A percentile compares a stretch with the other conserved stretches of the same genome.
These are phyloP conservation scores for Dioctria linearis DNA, from an alignment of 2,888 invertebrate genomes.

Conservation along the genomic window DNA sequence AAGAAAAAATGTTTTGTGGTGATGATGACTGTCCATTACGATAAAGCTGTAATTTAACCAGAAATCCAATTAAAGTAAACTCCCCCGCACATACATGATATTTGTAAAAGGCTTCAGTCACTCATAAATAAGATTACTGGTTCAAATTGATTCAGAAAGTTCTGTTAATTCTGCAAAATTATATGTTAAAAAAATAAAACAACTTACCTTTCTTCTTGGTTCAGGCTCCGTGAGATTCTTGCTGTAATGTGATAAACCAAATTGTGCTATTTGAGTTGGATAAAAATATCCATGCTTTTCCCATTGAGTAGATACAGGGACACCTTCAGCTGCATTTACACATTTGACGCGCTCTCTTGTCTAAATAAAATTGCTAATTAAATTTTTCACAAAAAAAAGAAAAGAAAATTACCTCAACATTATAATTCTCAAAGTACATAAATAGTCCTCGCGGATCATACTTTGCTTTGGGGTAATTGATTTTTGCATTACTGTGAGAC, in stretches of 20 bases:
- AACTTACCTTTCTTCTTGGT: slow-evolving; percentile 76
- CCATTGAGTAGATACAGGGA: slow-evolving; percentile 98
- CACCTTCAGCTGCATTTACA: slow-evolving; percentile 93
- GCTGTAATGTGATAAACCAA: slow-evolving; percentile 96
- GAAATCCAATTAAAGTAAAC: no score
- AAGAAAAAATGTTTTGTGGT: no score
- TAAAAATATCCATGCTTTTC: slow-evolving; percentile 96
- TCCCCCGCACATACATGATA: no score
- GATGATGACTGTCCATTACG: no score
- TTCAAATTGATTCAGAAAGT: no score
- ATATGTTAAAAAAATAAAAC: background rate
- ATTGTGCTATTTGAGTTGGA: slow-evolving; percentile 99
- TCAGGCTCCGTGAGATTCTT: slow-evolving; percentile 91
- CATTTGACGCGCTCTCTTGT: slow-evolving; percentile 95
- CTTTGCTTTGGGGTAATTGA: slow-evolving; percentile 88
- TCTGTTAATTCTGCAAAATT: background rate
- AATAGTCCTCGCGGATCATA: slow-evolving; percentile 94
- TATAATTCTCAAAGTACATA: slow-evolving; percentile 98
- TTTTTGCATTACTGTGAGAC: slow-evolving; percentile 94
- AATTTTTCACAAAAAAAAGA: background rate
- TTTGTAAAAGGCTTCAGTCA: no score
- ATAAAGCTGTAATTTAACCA: no score
- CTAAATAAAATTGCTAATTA: slow-evolving; percentile 56
- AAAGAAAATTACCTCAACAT: slow-evolving; percentile 82
- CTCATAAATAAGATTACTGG: no score